phyloP scores from a whole-genome alignment of 2,113 vertebrate genomes.

The Hypanus sabinus region DNA sequence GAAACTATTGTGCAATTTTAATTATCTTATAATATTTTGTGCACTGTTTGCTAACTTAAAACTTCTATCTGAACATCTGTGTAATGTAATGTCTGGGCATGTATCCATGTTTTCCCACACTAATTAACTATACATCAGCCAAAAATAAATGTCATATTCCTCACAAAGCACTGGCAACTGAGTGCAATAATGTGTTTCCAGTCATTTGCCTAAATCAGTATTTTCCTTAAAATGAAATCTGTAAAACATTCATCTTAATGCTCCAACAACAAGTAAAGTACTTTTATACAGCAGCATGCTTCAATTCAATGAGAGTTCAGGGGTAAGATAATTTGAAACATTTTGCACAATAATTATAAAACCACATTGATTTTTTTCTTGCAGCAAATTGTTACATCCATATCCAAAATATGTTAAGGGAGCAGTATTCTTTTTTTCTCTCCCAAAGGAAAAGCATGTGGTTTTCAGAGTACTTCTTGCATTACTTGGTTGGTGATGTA shows the following conservation, averaged over 20 bases:
- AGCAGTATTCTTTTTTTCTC: neutral
- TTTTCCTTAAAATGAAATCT: constrained; percentile 30
- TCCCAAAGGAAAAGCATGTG: neutral
- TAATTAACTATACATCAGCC: constrained; percentile 37
- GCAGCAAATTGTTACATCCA: neutral
- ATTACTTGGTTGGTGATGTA: neutral
- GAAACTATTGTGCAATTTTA: constrained; percentile 26
- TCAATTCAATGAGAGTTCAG: constrained; percentile 20
- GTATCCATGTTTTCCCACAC: constrained; percentile 32
- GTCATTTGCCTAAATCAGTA: constrained; percentile 32
- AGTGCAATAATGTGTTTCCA: constrained; percentile 17
- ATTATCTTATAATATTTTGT: constrained; percentile 27
- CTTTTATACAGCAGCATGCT: neutral
- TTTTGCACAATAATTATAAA: constrained; percentile 8
- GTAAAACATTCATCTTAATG: constrained; percentile 5
- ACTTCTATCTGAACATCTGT: constrained; percentile 31
- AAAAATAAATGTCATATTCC: constrained; percentile 36
- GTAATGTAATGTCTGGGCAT: constrained; percentile 36
- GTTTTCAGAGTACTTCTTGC: neutral
- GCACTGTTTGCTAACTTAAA: constrained; percentile 26
- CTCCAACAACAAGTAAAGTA: constrained; percentile 12
- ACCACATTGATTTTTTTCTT: neutral
- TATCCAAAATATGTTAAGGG: neutral
- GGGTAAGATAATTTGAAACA: constrained; percentile 28
- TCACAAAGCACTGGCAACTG: constrained; percentile 32